Percentiles rank a stretch among this genome's conserved stretches.
phyloP scores from a whole-genome alignment of 2,113 vertebrate genomes.

The Protobothrops mucrosquamatus region DNA sequence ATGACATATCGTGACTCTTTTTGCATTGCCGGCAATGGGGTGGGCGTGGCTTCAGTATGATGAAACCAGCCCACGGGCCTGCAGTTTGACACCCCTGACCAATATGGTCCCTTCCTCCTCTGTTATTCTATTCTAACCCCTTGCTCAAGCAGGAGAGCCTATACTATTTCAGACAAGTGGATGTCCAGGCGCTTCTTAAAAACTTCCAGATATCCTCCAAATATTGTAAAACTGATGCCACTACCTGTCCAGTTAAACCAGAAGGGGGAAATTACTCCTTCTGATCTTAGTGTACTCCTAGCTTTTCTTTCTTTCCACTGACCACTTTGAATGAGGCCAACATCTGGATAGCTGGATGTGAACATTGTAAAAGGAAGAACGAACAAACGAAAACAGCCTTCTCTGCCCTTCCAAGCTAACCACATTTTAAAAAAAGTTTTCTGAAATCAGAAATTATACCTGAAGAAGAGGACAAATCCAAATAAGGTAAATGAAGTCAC shows the following conservation, averaged over 20 bases:
- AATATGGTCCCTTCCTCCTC: too few species aligned
- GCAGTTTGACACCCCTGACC: too few species aligned
- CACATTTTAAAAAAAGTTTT: background rate
- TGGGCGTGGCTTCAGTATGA: too few species aligned
- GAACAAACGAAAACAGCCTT: constrained; percentile 1
- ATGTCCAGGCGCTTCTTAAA: background rate
- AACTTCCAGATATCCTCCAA: background rate
- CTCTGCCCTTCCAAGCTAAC: background rate
- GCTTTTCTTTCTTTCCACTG: background rate
- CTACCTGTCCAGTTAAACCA: background rate
- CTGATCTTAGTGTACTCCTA: background rate
- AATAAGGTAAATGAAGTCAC: background rate
- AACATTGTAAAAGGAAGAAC: background rate
- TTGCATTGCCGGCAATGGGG: too few species aligned
- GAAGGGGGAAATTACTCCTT: background rate
- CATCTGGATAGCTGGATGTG: constrained; percentile 34
- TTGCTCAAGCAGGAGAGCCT: too few species aligned
- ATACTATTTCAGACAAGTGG: background rate
- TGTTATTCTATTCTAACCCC: too few species aligned
- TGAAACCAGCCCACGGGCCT: too few species aligned
- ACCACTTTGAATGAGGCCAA: background rate
- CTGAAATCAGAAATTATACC: constrained; percentile 23
- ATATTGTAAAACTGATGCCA: background rate
- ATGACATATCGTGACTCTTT: too few species aligned
- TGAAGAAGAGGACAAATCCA: constrained; percentile 9